Base-by-base conservation (phyloP, 2,113 vertebrate genomes). In the Lasiurus cinereus region DNA sequence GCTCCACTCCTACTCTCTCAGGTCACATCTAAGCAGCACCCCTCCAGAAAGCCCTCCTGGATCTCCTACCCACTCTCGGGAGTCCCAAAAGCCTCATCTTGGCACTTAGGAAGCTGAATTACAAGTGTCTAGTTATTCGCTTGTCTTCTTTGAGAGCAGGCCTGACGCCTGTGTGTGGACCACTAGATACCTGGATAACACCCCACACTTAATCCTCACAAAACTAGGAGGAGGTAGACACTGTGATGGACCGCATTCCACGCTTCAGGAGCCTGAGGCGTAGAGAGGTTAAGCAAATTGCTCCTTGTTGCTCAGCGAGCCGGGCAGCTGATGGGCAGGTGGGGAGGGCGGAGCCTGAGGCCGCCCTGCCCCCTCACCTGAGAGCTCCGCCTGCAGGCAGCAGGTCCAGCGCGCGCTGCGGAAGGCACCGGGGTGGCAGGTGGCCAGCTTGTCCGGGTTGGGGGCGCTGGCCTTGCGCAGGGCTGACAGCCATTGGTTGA, bases 401-500 rank as follows among this genome's bases (percentile, higher is more conserved):
- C 99, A 99, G 88, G 98, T 99, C 99, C 99, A 99, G 97, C 98
- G 99, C 67, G 98, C 96, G 4, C 98, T 90, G 1, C 98, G 98
- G 98, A 99, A 98, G 88, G 98, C 97, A 43, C 99, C 99, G 0
- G 98, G 98, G 96, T 99, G 99, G 96, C 99, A 99, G 33, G 98
- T 96, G 48, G 98, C 98, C 97, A 99, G 98, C 98, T 98, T 98
- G 96, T 93, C 97, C 24, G 98, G 97, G 29, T 99, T 99, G 97
- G 98, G 97, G 29, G 99, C 98, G 94, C 99, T 99, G 97, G 98
- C 99, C 95, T 98, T 99, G 52, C 99, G 98, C 97, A 99, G 96
- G 0, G 98, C 99, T 0, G 99, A 99, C 69, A 99, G 98, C 99
- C 99, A 99, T 94, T 99, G 99, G 97, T 99, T 99, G 97, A 99